Evolutionary conservation across 2,888 invertebrate genomes (phyloP).

Genomic region (Catocala fraxini): DNA sequence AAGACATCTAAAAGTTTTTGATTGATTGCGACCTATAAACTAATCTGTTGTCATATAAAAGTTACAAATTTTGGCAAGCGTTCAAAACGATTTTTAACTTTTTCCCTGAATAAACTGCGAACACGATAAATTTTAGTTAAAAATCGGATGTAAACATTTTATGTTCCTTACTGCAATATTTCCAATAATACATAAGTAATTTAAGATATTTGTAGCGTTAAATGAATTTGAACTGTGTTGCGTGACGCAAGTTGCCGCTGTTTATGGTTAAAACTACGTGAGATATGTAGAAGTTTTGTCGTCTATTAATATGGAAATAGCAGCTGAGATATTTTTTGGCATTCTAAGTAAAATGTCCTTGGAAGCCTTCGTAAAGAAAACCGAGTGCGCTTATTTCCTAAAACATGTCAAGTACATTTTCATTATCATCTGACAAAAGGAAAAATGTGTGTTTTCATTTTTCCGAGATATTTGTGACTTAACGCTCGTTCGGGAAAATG

Average conservation of each 20-base stretch:
- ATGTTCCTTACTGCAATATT: conserved; percentile 23
- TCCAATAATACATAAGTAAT: conserved; percentile 18
- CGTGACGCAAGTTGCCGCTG: conserved; percentile 22
- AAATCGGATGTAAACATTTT: conserved; percentile 28
- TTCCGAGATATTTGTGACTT: conserved; percentile 8
- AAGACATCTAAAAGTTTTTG: conserved; percentile 31
- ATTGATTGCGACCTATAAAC: conserved; percentile 41
- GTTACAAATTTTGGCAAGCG: conserved; percentile 35
- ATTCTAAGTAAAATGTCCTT: conserved; percentile 16
- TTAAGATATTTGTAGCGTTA: conserved; percentile 21
- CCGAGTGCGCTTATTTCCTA: conserved; percentile 22
- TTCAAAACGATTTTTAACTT: conserved; percentile 40
- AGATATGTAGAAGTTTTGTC: conserved; percentile 33
- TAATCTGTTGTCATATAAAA: conserved; percentile 42
- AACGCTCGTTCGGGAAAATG: conserved; percentile 19
- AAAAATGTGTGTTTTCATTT: conserved; percentile 12
- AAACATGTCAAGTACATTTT: conserved; percentile 19
- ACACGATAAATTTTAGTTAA: conserved; percentile 25
- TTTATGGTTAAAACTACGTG: conserved; percentile 23
- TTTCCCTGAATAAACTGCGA: conserved; percentile 28
- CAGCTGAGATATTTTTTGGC: conserved; percentile 25
- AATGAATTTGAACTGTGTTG: conserved; percentile 22
- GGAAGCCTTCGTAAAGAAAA: conserved; percentile 17
- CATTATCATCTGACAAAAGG: conserved; percentile 11
- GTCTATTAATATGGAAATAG: conserved; percentile 36